These are phyloP conservation scores for Elysia chlorotica DNA, from an alignment of 1,140 invertebrate species.

Conservation along the genomic window DNA sequence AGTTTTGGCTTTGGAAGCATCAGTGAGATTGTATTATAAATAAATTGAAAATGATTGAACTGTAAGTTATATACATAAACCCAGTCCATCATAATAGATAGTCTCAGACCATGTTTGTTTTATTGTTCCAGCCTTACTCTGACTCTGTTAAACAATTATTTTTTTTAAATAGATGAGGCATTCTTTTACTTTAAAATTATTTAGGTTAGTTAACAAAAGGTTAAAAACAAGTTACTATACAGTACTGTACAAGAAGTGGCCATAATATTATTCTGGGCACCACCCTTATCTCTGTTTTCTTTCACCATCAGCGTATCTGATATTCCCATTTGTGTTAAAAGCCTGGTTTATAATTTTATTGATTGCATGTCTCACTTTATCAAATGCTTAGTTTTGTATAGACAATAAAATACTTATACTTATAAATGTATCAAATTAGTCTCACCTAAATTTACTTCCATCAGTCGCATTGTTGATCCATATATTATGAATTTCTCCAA, in stretches of 20 bases:
- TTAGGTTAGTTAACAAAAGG: no score
- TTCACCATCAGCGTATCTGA: not conserved
- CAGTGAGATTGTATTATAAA: not conserved
- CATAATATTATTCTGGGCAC: no score
- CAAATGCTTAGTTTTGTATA: not conserved
- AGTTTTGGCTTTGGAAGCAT: not conserved
- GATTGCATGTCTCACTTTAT: not conserved
- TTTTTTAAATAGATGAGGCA: no score
- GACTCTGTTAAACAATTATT: no score
- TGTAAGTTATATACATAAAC: no score
- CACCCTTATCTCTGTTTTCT: not conserved
- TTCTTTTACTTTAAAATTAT: no score
- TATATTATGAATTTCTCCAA: conserved; percentile 23
- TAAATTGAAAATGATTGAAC: not conserved
- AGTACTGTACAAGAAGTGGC: no score
- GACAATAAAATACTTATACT: not conserved
- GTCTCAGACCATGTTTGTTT: no score
- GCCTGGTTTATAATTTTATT: not conserved
- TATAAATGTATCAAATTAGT: not conserved
- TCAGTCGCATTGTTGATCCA: conserved; percentile 8
- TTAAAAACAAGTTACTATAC: no score
- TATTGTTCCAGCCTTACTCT: no score
- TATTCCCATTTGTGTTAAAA: not conserved
- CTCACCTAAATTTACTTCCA: conserved; percentile 22
- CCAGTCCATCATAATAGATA: no score